Evolutionary conservation across 2,888 invertebrate genomes (phyloP).

Genomic region (Drosophila mulleri): DNA sequence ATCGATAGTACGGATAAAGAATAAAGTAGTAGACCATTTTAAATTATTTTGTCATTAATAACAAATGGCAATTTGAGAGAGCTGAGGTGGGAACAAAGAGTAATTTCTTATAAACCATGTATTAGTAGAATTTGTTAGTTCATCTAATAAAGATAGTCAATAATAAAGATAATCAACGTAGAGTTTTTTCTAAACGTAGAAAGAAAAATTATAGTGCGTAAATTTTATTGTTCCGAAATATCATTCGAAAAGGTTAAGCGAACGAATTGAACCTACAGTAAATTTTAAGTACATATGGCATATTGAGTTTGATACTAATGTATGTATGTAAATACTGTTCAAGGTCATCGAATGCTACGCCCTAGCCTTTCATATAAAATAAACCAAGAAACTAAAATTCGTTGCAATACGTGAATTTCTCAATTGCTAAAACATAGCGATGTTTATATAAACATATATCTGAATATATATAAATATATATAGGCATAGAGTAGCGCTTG

Average conservation of each 20-base stretch:
- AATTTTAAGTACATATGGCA: not conserved
- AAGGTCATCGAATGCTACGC: conserved; percentile 40
- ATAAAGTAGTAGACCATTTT: not conserved
- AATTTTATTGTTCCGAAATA: not conserved
- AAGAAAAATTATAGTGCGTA: too few species aligned
- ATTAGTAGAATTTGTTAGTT: too few species aligned
- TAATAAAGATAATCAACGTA: not conserved
- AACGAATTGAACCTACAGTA: not conserved
- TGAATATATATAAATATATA: conserved; percentile 16
- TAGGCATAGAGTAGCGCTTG: conserved; percentile 29
- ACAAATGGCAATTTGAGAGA: not conserved
- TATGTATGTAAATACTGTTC: conserved; percentile 13
- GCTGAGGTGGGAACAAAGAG: too few species aligned
- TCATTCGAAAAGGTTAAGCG: not conserved
- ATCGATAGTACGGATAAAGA: not conserved
- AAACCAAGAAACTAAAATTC: conserved; percentile 28
- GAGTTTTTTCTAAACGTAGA: too few species aligned
- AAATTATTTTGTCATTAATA: not conserved
- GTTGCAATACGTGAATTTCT: conserved; percentile 34
- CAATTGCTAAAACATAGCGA: conserved; percentile 42
- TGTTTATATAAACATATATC: conserved; percentile 12
- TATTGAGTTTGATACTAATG: not conserved
- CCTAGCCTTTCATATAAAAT: conserved; percentile 15
- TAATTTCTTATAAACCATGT: too few species aligned
- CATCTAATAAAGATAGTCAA: not conserved